These are phyloP conservation scores for Acleris laterana DNA, from an alignment of 2,888 invertebrate genomes.

Conservation along the genomic window DNA sequence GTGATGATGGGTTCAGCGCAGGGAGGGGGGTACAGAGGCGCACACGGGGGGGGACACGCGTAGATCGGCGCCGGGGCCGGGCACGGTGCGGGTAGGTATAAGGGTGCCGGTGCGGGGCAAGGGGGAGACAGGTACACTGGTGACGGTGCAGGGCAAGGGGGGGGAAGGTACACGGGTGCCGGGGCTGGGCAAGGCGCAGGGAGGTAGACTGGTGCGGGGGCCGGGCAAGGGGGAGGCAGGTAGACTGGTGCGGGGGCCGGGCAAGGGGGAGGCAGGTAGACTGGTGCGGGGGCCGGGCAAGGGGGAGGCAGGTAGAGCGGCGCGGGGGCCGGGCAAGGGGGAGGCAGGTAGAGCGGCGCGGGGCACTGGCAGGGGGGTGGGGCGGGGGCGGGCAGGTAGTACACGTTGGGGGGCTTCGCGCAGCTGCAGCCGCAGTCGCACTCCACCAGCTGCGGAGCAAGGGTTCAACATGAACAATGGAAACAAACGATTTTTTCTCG, in stretches of 20 bases:
- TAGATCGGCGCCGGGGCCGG: too few relatives aligned
- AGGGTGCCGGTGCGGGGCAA: too few relatives aligned
- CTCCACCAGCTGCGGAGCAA: conserved; percentile 41
- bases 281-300: not conserved
- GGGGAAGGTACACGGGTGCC: too few relatives aligned
- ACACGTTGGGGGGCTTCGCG: conserved; percentile 39
- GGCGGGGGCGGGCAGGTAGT: conserved; percentile 40
- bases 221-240: not conserved
- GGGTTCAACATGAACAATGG: not conserved
- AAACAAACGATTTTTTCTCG: too few relatives aligned
- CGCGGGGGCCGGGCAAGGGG: conserved; percentile 37
- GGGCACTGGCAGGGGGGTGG: conserved; percentile 37
- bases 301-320: conserved; percentile 41
- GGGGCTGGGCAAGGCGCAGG: too few relatives aligned
- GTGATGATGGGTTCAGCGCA: conserved; percentile 8
- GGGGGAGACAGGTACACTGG: not conserved
- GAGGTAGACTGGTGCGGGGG: not conserved
- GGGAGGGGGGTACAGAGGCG: not conserved
- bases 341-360: conserved; percentile 43
- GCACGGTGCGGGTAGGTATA: too few relatives aligned
- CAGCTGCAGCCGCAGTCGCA: conserved; percentile 21
- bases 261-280: not conserved
- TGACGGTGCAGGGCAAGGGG: not conserved
- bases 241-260: not conserved
- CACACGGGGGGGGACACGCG: too few relatives aligned